Evolutionary conservation across 2,113 vertebrate species (phyloP), one percentile per base, ranked within the genome.

Genomic region (Stigmatopora nigra): DNA sequence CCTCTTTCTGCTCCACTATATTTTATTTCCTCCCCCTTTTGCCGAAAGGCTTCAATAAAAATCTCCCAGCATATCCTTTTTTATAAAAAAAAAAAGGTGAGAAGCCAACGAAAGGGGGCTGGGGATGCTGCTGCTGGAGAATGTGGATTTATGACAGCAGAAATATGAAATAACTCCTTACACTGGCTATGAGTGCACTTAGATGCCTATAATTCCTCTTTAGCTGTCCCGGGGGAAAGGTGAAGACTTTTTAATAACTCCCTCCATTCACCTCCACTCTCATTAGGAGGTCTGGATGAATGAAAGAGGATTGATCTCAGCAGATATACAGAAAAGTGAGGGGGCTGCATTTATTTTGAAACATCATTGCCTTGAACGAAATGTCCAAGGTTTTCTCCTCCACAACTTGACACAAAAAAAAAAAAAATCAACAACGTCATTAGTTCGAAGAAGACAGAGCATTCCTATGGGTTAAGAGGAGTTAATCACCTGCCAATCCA

Each of bases 201-300:
- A 76, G 72, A 81, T 84, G 82, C 79, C 75, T 81, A 86, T 86
- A 83, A 86, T 86, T 89, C 70, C 74, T 86, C 79, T 82, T 81
- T 73, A 86, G 79, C 56, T 3, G 59, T 82, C 81, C 72, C 81
- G 55, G 45, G 81, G 75, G 82, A 69, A 83, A 79, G 77, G 77
- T 88, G 82, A 85, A 78, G 81, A 86, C 76, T 84, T 88, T 88
- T 89, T 86, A 88, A 87, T 89, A 86, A 89, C 86, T 89, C 69
- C 76, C 79, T 82, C 71, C 72, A 63, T 83, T 86, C 84, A 88
- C 82, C 79, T 84, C 75, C 72, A 80, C 86, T 79, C 82, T 86
- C 81, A 89, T 88, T 82, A 83, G 78, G 82, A 71, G 80, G 75
- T 78, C 71, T 81, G 49, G 71, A 49, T 76, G 84, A 81, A 74